Percentiles rank a stretch among this genome's conserved stretches.
Conservation (phyloP, 2,888 invertebrate species). For the Acrobasis consociella region DNA sequence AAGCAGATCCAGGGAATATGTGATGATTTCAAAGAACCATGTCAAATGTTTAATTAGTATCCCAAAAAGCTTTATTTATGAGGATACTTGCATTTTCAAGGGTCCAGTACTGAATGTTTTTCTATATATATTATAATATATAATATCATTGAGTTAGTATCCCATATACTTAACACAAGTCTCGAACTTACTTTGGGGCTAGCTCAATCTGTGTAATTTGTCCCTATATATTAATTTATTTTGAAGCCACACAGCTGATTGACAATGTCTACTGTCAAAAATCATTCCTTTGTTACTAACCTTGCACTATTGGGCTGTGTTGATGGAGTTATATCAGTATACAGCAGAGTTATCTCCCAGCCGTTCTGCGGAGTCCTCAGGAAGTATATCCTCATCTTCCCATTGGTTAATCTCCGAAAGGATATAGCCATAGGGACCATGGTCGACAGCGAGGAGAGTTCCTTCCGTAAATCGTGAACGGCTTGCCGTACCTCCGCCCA, state of each 20-base stretch:
- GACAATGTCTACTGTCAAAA: constrained; percentile 15
- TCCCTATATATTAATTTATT: too few relatives aligned
- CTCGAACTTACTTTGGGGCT: too few relatives aligned
- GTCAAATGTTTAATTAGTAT: too few relatives aligned
- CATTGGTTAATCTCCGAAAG: constrained; percentile 90
- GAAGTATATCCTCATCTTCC: constrained; percentile 93
- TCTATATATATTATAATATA: too few relatives aligned
- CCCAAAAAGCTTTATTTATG: too few relatives aligned
- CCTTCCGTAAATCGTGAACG: constrained; percentile 90
- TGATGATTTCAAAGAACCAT: too few relatives aligned
- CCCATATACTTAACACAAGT: too few relatives aligned
- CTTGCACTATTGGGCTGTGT: constrained; percentile 79
- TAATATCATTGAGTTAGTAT: too few relatives aligned
- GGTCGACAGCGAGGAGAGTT: constrained; percentile 89
- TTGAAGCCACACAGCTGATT: constrained; percentile 5
- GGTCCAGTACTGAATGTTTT: too few relatives aligned
- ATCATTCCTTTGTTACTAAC: constrained; percentile 39
- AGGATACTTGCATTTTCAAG: too few relatives aligned
- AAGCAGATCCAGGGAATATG: too few relatives aligned
- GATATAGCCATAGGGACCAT: constrained; percentile 92
- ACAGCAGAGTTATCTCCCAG: constrained; percentile 94
- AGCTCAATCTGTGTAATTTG: too few relatives aligned
- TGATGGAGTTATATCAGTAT: constrained; percentile 90
- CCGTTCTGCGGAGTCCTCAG: constrained; percentile 93
- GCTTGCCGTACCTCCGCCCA: constrained; percentile 92